Evolutionary conservation across 2,888 invertebrate species (phyloP), one percentile per base, ranked within the genome.

Genomic region (Galerucella nymphaeae): DNA sequence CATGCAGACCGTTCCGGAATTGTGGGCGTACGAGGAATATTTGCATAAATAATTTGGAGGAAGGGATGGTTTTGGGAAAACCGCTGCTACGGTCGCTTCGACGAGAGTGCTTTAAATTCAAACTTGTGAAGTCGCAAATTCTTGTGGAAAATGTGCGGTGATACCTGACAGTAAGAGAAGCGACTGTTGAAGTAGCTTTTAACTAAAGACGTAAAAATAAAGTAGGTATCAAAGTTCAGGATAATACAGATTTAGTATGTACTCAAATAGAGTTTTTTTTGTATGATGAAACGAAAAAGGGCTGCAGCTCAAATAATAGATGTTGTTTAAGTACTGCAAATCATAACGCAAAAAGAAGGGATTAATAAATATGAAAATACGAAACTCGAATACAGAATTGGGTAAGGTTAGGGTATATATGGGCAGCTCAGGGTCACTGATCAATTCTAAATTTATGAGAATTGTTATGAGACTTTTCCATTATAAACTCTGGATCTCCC

Each of bases 21-120:
- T 66, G 58, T 66, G 66, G 45, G 58, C 66, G 66, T 66, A 59
- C 66, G 58, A 66, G 58, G 66, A 66, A 59, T 66, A 66, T 66
- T 66, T 66, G 66, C 66, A 66, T 66, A 58, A 58, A 66, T 66
- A 66, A 66, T 66, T 45, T 23, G 48, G 58, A 58, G 11, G 45
- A 42, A 58, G 59, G 66, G 66, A 58, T 41, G 58, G 66, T 66
- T 42, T 45, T 3, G 57, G 58, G 58, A 58, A 66, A 66, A 66
- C 66, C 66, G 30, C 66, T 20, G 41, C 42, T 20, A 16, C 61
- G 42, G 42, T 42, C n/a, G 61, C 16, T 42, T 58, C 66, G 58
- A 58, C 66, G 58, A 58, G 66, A 48, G 66, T 66, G 66, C 42
- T 66, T 66, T 66, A 66, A 58, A 66, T 66, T 66, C 50, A 58